Base-by-base conservation (phyloP, 2,113 vertebrate genomes). In the Archilochus colubris region DNA sequence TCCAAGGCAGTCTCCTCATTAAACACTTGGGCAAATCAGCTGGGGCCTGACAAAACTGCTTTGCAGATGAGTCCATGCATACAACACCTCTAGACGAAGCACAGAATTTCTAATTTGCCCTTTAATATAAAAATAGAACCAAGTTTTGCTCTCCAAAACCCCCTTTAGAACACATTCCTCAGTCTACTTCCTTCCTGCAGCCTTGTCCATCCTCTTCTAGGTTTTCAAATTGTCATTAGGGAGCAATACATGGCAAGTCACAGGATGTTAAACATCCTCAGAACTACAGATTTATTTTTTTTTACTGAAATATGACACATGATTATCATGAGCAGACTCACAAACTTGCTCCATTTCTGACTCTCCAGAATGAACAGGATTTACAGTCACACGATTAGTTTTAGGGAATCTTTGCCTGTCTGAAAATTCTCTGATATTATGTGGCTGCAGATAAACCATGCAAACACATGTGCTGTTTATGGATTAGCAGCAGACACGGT, bases 401-500 rank as follows among this genome's bases (percentile, higher is more conserved):
- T 58, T 51, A 81, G 27, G 44, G 94, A 95, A 79, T 97, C 81
- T 94, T 93, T 57, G 81, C 81, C 70, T 94, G 54, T 82, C 83
- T 94, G 81, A 88, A 96, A 90, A 88, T 68, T 96, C 80, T 95
- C 92, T 93, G 85, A 74, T 88, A 94, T 58, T 95, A 68, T 4
- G n/a, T 75, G 58, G 66, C 82, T 92, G 59, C 36, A 97, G 75
- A 92, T 84, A 96, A 86, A 94, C 81, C 94, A 95, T 54, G 69
- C 67, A 94, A 97, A 97, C 91, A 81, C 66, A 25, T 48, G 51
- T 86, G 87, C 78, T 90, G 12, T 86, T 96, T 95, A 94, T 50
- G 92, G 94, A 97, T 97, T 96, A 97, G 46, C 59, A 86, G 81
- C 43, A 95, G 87, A 91, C 93, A 92, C 53, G 66, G 80, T 46